Evolutionary conservation across 1,140 invertebrate genomes (phyloP), one percentile per base, ranked within the genome.

Genomic region (Schlechtendalia chinensis): DNA sequence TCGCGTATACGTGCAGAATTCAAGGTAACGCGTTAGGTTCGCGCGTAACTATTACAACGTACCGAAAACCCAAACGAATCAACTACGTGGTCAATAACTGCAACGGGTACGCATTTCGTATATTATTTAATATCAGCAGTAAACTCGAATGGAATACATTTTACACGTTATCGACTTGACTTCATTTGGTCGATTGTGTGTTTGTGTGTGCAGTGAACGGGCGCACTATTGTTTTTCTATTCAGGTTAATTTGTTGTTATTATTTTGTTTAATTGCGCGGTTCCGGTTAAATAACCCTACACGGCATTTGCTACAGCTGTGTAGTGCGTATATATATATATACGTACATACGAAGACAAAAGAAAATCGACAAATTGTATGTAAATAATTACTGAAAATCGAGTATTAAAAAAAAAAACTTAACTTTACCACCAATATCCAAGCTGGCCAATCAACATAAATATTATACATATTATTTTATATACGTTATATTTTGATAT

Each of bases 231-330:
- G 29, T 65, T n/a, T 69, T 67, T 67, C 29, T 45, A 47, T 69
- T 16, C 65, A 69, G 65, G 65, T 69, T 69, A 69, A 24, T 69
- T 22, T 67, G 16, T 54, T 14, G 32, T 47, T 14, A 45, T 67
- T 67, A 67, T 45, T 67, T 4, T 19, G 32, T 69, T 69, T 24
- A 69, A 69, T 47, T 69, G 45, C 22, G 22, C 22, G 12, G 65
- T 69, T 69, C 65, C 65, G 65, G 65, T 39, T 47, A 29, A 65
- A 19, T n/a, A 12, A 69, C 32, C 17, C 27, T 39, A 65, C 17
- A 65, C 32, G 2, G 3, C 10, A 14, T 67, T 45, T 67, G 32
- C 22, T n/a, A 67, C 29, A 67, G n/a, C n/a, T n/a, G n/a, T n/a
- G n/a, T n/a, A n/a, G n/a, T n/a, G n/a, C n/a, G n/a, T n/a, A n/a